A percentile compares a stretch with the other conserved stretches of the same genome.
These are phyloP conservation scores for Plecturocebus donacophilus DNA, from an alignment of 2,113 vertebrate species.

Conservation along the genomic window DNA sequence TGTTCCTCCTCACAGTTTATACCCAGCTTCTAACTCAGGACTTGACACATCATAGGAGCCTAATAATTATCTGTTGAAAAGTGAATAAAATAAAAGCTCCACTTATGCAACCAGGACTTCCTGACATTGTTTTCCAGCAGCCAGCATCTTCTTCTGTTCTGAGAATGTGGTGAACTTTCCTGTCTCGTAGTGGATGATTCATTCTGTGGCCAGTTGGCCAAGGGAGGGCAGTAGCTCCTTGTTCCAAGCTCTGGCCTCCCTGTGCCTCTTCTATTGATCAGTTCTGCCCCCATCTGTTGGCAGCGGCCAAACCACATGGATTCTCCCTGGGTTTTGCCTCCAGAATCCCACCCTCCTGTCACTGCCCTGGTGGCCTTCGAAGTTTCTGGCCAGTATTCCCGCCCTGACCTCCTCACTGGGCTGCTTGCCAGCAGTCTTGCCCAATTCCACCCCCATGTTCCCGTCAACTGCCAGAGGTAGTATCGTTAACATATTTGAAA, in stretches of 20 bases:
- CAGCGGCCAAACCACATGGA: neutral
- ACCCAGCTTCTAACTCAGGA: neutral
- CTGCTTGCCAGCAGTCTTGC: neutral
- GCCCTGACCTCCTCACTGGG: neutral
- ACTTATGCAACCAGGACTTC: neutral
- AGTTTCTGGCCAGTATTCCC: neutral
- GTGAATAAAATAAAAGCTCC: neutral
- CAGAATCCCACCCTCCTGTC: neutral
- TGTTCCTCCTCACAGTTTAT: neutral
- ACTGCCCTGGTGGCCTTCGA: neutral
- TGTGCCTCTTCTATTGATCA: rapidly evolving
- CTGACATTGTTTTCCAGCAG: neutral
- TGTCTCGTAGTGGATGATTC: neutral
- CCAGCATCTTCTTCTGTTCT: neutral
- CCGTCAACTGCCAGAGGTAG: neutral
- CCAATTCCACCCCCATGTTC: neutral
- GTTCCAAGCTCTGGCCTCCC: neutral
- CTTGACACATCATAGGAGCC: neutral
- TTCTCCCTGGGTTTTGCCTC: neutral
- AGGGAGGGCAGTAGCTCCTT: constrained; percentile 32
- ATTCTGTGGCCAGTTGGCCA: neutral
- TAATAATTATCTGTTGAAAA: neutral
- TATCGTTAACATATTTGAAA: constrained; percentile 20
- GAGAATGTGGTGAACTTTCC: neutral
- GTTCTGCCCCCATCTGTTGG: rapidly evolving